Evolutionary conservation across 2,888 invertebrate species (phyloP).

Genomic region (Syrphus vitripennis): DNA sequence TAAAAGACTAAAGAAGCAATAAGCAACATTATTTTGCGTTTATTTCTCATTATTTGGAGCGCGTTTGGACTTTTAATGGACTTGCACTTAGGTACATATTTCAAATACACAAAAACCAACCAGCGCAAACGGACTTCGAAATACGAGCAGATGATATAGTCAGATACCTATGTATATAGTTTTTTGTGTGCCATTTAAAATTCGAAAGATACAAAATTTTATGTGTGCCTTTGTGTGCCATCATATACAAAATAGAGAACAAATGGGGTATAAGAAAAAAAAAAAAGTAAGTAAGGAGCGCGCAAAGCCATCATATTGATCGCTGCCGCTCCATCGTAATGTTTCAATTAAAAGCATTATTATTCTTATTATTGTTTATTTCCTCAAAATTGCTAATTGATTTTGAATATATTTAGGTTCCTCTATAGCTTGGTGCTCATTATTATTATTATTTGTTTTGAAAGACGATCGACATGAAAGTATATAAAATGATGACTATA

Average conservation of each 20-base stretch:
- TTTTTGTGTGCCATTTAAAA: constrained; percentile 16
- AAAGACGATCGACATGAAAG: constrained; percentile 18
- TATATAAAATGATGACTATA: background rate
- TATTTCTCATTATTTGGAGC: constrained; percentile 67
- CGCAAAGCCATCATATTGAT: constrained; percentile 15
- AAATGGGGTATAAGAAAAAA: constrained; percentile 1
- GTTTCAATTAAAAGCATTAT: constrained; percentile 71
- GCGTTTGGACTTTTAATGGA: constrained; percentile 70
- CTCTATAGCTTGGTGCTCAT: constrained; percentile 38
- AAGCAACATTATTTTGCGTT: constrained; percentile 64
- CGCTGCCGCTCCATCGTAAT: constrained; percentile 42
- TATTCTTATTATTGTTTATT: constrained; percentile 70
- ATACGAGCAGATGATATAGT: too few species aligned
- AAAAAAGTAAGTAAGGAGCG: constrained; percentile 10
- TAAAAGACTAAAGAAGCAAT: constrained; percentile 13
- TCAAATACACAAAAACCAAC: background rate
- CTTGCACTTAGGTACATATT: constrained; percentile 60
- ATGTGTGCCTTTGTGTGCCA: background rate
- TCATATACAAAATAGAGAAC: background rate
- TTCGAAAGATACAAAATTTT: constrained; percentile 1
- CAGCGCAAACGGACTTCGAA: background rate
- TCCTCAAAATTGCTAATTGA: constrained; percentile 71
- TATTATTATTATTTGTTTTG: constrained; percentile 43
- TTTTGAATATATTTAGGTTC: constrained; percentile 70
- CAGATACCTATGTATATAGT: constrained; percentile 49